A percentile compares a stretch with the other conserved stretches of the same genome.
phyloP scores from a whole-genome alignment of 2,797 vertebrate species.

The Simalia tracyae region DNA sequence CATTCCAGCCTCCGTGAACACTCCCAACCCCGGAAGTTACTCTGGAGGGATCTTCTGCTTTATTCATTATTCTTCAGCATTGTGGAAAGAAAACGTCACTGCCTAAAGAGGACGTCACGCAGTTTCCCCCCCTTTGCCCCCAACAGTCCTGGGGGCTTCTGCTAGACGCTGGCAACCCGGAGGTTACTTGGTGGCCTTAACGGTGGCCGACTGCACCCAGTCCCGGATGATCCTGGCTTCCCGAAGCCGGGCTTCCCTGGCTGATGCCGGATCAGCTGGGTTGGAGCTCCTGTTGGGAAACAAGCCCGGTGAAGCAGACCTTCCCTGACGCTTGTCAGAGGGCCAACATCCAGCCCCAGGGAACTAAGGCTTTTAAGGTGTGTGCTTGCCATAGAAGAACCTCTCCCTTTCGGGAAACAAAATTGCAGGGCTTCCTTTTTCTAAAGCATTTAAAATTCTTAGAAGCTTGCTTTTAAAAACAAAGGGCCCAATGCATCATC shows the following conservation, averaged over 20 bases:
- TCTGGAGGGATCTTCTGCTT: neutral
- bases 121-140: rapidly evolving
- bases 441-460: too few species aligned
- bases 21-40: too few species aligned
- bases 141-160: neutral
- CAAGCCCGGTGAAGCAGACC: neutral
- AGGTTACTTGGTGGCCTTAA: rapidly evolving
- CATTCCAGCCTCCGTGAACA: neutral
- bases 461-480: neutral
- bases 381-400: neutral
- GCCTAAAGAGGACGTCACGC: neutral
- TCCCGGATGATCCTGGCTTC: slow-evolving; percentile 79
- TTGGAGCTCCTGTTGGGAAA: slow-evolving; percentile 77
- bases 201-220: slow-evolving; percentile 76
- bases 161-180: rapidly evolving
- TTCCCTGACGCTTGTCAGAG: rapidly evolving
- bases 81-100: neutral
- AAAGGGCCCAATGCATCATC: neutral
- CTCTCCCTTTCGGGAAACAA: neutral
- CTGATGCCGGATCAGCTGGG: slow-evolving; percentile 79
- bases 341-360: too few species aligned
- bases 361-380: neutral
- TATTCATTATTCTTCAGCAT: neutral
- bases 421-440: neutral
- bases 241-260: slow-evolving; percentile 72